These are phyloP conservation scores for Tachina lurida DNA, from an alignment of 2,888 invertebrate genomes.

Conservation along the genomic window DNA sequence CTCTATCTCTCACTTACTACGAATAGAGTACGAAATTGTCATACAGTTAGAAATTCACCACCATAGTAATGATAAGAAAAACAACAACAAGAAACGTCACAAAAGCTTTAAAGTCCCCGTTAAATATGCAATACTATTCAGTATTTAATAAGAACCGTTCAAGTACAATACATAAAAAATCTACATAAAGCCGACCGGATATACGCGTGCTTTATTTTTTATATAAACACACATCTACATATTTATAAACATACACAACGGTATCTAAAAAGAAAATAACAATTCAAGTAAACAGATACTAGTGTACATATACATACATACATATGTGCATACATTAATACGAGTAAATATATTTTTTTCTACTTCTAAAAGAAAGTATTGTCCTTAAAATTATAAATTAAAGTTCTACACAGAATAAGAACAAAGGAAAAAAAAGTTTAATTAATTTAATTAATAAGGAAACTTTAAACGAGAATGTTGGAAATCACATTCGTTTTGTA, in stretches of 20 bases:
- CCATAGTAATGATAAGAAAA: constrained; percentile 39
- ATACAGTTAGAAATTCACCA: constrained; percentile 40
- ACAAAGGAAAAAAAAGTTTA: background rate
- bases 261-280: constrained; percentile 45
- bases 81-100: background rate
- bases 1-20: background rate
- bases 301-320: background rate
- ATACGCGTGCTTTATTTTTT: constrained; percentile 65
- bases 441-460: no score
- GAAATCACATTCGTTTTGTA: constrained; percentile 16
- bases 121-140: constrained; percentile 65
- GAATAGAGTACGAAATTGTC: background rate
- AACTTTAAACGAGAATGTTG: background rate
- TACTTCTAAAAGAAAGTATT: constrained; percentile 20
- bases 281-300: constrained; percentile 32
- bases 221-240: constrained; percentile 35
- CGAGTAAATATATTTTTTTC: background rate
- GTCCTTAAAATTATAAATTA: constrained; percentile 34
- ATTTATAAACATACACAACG: constrained; percentile 30
- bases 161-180: constrained; percentile 61
- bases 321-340: background rate
- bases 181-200: constrained; percentile 50
- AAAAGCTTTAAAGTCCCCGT: constrained; percentile 65
- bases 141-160: constrained; percentile 64
- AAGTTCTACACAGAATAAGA: constrained; percentile 11